phyloP scores from a whole-genome alignment of 1,140 invertebrate species.

The Zaprionus lachaisei region DNA sequence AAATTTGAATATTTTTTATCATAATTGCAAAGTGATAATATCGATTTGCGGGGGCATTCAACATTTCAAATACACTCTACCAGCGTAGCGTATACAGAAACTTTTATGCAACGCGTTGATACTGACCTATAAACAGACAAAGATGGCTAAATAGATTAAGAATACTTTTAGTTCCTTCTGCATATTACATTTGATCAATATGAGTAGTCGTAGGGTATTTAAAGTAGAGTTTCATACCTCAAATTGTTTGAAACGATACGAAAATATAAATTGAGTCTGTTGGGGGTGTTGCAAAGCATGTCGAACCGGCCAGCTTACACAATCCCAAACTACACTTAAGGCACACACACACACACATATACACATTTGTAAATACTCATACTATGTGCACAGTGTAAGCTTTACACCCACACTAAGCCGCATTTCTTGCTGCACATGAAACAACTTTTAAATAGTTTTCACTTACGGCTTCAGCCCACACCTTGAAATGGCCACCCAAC shows the following conservation, averaged over 20 bases:
- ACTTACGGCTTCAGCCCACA: constrained; percentile 51
- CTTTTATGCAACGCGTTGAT: neutral
- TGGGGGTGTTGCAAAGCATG: neutral
- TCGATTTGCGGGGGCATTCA: too few species aligned
- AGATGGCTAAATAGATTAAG: too few species aligned
- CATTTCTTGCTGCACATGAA: constrained; percentile 64
- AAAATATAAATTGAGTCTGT: neutral
- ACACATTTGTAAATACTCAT: neutral
- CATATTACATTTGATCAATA: too few species aligned
- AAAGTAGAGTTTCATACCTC: too few species aligned
- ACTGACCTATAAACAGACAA: neutral
- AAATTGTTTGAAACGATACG: neutral
- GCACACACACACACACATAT: constrained; percentile 13
- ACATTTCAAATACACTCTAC: too few species aligned
- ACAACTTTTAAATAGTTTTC: constrained; percentile 77
- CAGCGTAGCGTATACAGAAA: neutral
- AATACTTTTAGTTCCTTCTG: too few species aligned
- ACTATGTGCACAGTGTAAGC: too few species aligned
- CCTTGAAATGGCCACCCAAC: constrained; percentile 42
- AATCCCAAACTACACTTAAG: neutral
- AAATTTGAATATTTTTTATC: too few species aligned
- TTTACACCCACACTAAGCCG: constrained; percentile 2
- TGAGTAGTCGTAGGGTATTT: too few species aligned
- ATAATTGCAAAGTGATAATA: too few species aligned
- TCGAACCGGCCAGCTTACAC: neutral